A percentile compares a stretch with the other conserved stretches of the same genome.
phyloP scores from a whole-genome alignment of 2,797 vertebrate genomes.

The Halcyon smyrnensis region DNA sequence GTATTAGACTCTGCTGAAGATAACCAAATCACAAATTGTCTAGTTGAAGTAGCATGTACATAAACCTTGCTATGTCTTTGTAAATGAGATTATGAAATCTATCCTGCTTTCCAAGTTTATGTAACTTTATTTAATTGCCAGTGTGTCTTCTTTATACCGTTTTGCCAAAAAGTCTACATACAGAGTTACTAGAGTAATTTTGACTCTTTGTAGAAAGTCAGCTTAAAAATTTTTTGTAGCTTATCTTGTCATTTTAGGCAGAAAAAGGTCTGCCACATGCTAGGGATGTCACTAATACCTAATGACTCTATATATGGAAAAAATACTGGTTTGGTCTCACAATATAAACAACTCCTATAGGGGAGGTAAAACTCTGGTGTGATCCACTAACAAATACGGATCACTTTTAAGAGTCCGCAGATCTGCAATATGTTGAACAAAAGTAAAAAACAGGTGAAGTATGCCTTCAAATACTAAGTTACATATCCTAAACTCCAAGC shows the following conservation, averaged over 20 bases:
- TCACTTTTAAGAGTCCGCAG: neutral
- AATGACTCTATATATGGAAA: neutral
- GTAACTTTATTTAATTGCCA: neutral
- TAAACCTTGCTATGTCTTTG: neutral
- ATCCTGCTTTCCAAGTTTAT: neutral
- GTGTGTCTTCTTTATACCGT: neutral
- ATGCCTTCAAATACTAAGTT: neutral
- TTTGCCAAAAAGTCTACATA: neutral
- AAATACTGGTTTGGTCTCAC: neutral
- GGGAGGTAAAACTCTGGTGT: neutral
- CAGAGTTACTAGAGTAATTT: neutral
- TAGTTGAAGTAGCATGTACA: neutral
- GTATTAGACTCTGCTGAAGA: neutral
- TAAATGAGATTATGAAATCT: neutral
- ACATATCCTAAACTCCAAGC: neutral
- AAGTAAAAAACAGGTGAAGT: accelerated
- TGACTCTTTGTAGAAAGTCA: neutral
- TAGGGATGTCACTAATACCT: neutral
- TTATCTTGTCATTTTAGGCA: neutral
- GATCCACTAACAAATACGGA: neutral
- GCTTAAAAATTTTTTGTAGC: neutral
- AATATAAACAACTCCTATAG: neutral
- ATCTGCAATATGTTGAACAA: neutral
- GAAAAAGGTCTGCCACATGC: neutral
- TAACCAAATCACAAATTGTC: neutral